Conservation (phyloP, 2,888 invertebrate species). For the Stegana nigrithorax region DNA sequence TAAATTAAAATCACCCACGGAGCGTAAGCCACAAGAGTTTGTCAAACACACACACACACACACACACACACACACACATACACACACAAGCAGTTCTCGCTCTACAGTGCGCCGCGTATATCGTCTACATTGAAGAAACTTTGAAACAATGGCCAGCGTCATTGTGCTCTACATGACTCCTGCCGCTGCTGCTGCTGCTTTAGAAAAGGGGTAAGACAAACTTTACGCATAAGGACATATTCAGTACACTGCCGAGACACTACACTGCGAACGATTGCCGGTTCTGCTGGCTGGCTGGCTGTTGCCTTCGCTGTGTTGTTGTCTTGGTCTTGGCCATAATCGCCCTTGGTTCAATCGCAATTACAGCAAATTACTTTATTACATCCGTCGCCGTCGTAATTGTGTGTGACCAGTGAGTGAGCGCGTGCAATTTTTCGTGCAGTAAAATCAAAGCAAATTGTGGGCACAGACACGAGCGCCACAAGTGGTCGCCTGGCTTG, state of each 20-base stretch:
- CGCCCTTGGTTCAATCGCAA: conserved; percentile 65
- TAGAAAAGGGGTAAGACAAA: not conserved
- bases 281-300: not conserved
- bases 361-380: conserved; percentile 68
- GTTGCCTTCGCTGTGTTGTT: conserved; percentile 2
- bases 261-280: not conserved
- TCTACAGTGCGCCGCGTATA: not conserved
- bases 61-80: too few relatives aligned
- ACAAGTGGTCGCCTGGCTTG: conserved; percentile 58
- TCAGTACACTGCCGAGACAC: too few relatives aligned
- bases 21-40: conserved; percentile 48
- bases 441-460: conserved; percentile 43
- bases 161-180: not conserved
- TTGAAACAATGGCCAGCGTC: conserved; percentile 36
- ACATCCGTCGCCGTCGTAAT: conserved; percentile 69
- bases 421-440: conserved; percentile 62
- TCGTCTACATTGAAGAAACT: conserved; percentile 23
- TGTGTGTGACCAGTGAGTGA: conserved; percentile 66
- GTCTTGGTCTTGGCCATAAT: conserved; percentile 10
- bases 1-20: conserved; percentile 59
- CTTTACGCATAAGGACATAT: too few relatives aligned
- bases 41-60: conserved; percentile 49
- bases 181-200: too few relatives aligned
- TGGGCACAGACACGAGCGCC: too few relatives aligned
- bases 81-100: too few relatives aligned